Conservation (phyloP, 2,888 invertebrate genomes). For the Autographa pulchrina region DNA sequence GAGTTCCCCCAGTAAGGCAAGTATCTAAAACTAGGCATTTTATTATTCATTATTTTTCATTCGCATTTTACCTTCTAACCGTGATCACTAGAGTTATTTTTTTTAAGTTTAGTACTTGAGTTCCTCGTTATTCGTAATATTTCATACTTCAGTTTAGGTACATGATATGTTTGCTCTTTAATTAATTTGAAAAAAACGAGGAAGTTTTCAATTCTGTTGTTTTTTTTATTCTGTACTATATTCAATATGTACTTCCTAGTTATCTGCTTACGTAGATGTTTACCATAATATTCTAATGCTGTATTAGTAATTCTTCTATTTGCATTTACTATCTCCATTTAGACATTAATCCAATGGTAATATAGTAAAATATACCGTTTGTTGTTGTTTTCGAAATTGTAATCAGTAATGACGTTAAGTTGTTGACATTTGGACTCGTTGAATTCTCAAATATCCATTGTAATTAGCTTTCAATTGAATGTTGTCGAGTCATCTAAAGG, state of each 20-base stretch:
- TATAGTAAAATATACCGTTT: slow-evolving; percentile 15
- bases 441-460: slow-evolving; percentile 21
- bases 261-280: neutral
- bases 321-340: neutral
- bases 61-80: no score
- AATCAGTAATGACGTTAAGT: slow-evolving; percentile 19
- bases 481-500: neutral
- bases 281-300: neutral
- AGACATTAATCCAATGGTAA: neutral
- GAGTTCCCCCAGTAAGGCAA: neutral
- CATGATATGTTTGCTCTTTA: no score
- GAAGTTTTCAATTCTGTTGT: no score
- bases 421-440: slow-evolving; percentile 39
- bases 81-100: no score
- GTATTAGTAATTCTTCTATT: neutral
- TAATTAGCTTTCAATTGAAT: slow-evolving; percentile 9
- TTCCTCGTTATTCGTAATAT: no score
- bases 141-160: no score
- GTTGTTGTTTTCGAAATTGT: slow-evolving; percentile 27
- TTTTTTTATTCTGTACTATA: neutral
- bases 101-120: no score
- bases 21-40: no score
- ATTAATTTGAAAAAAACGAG: no score
- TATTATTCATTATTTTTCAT: no score
- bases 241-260: neutral